Conservation (phyloP, 2,113 vertebrate genomes). For the Nestor notabilis region DNA sequence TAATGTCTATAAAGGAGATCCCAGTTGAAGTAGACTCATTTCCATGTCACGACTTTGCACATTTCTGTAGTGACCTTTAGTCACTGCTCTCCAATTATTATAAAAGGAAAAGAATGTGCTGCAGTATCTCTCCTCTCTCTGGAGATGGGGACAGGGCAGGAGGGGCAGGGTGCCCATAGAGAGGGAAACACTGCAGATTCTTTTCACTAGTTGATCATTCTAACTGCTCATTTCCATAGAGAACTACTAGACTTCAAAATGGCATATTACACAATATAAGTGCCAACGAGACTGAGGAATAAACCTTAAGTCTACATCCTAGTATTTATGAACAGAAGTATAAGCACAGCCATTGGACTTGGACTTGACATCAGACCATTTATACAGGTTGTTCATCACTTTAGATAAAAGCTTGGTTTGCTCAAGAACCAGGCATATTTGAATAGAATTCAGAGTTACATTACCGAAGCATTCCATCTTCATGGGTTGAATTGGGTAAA, state of each 20-base stretch:
- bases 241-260: not conserved
- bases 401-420: not conserved
- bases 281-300: not conserved
- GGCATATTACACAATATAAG: not conserved
- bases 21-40: not conserved
- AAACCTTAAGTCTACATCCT: not conserved
- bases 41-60: accelerated
- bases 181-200: not conserved
- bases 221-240: not conserved
- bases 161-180: not conserved
- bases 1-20: not conserved
- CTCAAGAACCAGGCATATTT: not conserved
- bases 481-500: constrained; percentile 89
- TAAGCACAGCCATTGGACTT: not conserved
- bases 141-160: not conserved
- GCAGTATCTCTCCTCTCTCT: not conserved
- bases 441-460: not conserved
- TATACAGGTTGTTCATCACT: not conserved
- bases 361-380: not conserved
- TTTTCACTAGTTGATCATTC: not conserved
- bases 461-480: constrained; percentile 95
- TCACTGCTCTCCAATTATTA: not conserved
- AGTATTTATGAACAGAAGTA: not conserved
- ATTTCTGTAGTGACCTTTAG: not conserved
- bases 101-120: not conserved